Evolutionary conservation across 2,888 invertebrate species (phyloP).

Genomic region (Epirrhoe tristata): DNA sequence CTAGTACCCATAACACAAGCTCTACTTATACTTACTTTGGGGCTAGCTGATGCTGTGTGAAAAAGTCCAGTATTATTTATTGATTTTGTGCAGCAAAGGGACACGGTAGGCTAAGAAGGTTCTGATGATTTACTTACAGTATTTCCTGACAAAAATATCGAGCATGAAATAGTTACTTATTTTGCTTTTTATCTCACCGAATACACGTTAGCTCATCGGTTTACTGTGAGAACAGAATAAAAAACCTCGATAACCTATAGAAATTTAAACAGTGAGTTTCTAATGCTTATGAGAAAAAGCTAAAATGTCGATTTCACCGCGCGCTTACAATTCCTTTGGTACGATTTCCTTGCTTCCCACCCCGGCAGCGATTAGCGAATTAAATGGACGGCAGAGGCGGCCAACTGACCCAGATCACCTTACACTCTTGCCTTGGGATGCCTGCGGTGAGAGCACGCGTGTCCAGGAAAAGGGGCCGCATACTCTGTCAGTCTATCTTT

Average conservation of each 20-base stretch:
- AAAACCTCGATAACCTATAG: neutral
- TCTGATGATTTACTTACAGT: no score
- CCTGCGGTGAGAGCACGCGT: constrained; percentile 34
- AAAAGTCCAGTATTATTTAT: no score
- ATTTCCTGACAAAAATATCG: neutral
- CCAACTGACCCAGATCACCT: constrained; percentile 65
- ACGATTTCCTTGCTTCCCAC: constrained; percentile 32
- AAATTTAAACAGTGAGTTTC: constrained; percentile 6
- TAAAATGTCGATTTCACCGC: constrained; percentile 27
- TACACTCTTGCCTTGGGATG: constrained; percentile 22
- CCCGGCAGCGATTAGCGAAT: constrained; percentile 51
- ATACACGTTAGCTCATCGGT: neutral
- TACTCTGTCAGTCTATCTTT: constrained; percentile 4
- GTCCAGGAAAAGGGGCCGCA: constrained; percentile 12
- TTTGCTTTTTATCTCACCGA: no score
- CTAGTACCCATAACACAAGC: no score
- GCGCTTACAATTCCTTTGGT: constrained; percentile 28
- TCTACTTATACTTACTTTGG: no score
- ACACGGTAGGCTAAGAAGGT: no score
- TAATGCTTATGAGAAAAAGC: constrained; percentile 20
- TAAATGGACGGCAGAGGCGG: constrained; percentile 48
- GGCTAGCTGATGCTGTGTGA: no score
- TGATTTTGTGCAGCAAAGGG: no score
- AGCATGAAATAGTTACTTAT: neutral
- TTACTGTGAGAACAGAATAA: neutral